phyloP scores from a whole-genome alignment of 1,140 invertebrate species.

The Solen grandis region DNA sequence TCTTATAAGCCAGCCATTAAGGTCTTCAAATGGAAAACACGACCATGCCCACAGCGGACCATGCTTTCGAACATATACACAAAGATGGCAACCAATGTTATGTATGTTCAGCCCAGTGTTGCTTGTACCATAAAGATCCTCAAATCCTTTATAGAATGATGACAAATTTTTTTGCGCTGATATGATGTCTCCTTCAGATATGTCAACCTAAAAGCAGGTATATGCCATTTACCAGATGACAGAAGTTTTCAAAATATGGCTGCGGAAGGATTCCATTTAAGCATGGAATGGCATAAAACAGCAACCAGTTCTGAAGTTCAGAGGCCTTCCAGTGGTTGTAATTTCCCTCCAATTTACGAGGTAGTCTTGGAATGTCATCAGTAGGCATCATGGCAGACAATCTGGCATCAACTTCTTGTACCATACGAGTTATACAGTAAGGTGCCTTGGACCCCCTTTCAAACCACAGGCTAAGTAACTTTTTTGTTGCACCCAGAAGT shows the following conservation, averaged over 20 bases:
- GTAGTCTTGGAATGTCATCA: constrained; percentile 36
- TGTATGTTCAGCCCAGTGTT: constrained; percentile 14
- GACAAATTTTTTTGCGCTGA: not conserved
- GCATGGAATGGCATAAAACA: constrained; percentile 29
- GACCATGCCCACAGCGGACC: constrained; percentile 54
- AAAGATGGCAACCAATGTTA: constrained; percentile 10
- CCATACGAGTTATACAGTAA: constrained; percentile 20
- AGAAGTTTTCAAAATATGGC: constrained; percentile 10
- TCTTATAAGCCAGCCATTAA: constrained; percentile 43
- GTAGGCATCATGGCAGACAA: constrained; percentile 39
- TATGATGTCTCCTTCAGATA: not conserved
- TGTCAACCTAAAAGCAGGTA: constrained; percentile 22
- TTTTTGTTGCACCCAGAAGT: constrained; percentile 38
- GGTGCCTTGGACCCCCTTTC: constrained; percentile 1
- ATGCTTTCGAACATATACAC: not conserved
- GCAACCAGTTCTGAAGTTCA: constrained; percentile 34
- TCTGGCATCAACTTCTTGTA: constrained; percentile 11
- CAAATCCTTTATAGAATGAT: constrained; percentile 9
- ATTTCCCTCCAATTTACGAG: constrained; percentile 40
- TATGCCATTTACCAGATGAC: constrained; percentile 13
- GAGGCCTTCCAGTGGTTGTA: constrained; percentile 44
- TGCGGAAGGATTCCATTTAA: not conserved
- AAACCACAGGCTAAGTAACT: constrained; percentile 4
- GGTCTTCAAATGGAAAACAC: constrained; percentile 59
- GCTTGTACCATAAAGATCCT: constrained; percentile 9